Base-by-base conservation (phyloP, 2,888 invertebrate species). In the Ophion obscuratus region DNA sequence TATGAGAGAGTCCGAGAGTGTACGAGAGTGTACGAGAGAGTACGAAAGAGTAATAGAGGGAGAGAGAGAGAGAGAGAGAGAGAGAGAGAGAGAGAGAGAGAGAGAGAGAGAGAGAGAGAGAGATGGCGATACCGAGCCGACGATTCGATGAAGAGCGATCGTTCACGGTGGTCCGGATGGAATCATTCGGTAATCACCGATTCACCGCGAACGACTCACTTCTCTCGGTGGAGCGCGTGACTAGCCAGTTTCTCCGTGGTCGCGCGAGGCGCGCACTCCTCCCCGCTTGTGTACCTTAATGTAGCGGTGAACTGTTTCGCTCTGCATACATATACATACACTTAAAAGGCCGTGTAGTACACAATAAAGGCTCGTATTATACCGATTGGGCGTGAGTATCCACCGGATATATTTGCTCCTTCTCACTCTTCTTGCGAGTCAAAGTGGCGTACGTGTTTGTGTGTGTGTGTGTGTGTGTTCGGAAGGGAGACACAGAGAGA, bases 131-230 rank as follows among this genome's bases (percentile, higher is more conserved):
- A 31, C 31, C 2, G 64, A 75, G 20, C 66, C 61, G 82, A 85
- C 79, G 82, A 85, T 82, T 82, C 82, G 85, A 85, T 79, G 79
- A 85, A 79, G 82, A 82, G 82, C 31, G 31, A 76, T 82, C 85
- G 75, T 85, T 82, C 86, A 81, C 84, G 86, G 86, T 87, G 86
- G 86, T 87, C 86, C 82, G 47, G 78, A 78, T 73, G 81, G 76
- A 79, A 84, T 84, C 84, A 84, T 87, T 87, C 84, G 84, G 84
- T 87, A 87, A 84, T 87, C 86, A 82, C 79, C 84, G 86, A 84
- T 84, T 84, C 79, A 84, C 83, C 82, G 80, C 81, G 82, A 82
- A 85, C 85, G 85, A 87, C 84, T 87, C 84, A 87, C 84, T 87
- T 87, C 76, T 79, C 79, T 82, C 85, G 75, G 82, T 67, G 59